Evolutionary conservation across 2,797 vertebrate species (phyloP).

Genomic region (Phrynocephalus guinanensis): DNA sequence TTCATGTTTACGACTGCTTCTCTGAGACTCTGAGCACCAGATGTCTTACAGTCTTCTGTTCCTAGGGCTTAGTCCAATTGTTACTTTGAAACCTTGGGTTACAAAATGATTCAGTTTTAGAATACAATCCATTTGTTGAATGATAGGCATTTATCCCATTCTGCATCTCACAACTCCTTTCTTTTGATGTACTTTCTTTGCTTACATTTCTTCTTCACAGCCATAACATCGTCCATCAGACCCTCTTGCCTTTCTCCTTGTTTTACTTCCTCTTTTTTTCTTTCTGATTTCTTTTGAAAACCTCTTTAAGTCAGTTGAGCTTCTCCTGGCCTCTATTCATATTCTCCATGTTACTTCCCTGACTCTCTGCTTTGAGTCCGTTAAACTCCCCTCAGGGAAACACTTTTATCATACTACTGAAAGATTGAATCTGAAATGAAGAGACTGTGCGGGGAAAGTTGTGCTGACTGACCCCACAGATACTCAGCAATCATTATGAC

Average conservation of each 20-base stretch:
- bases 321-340: not conserved
- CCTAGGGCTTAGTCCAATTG: too few relatives aligned
- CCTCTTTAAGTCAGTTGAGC: not conserved
- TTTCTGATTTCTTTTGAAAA: not conserved
- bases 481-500: slow-evolving; percentile 33
- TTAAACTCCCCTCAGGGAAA: slow-evolving; percentile 35
- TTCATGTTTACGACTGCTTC: too few relatives aligned
- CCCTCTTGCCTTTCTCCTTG: not conserved
- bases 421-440: slow-evolving; percentile 33
- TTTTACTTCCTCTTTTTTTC: not conserved
- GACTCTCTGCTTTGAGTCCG: not conserved
- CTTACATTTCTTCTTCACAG: not conserved
- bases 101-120: not conserved
- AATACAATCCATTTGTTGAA: not conserved
- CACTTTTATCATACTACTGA: slow-evolving; percentile 7
- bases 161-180: not conserved
- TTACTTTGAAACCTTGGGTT: not conserved
- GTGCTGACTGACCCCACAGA: slow-evolving; percentile 46
- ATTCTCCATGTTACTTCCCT: not conserved
- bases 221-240: not conserved
- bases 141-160: not conserved
- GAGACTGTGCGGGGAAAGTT: slow-evolving; percentile 31
- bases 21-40: too few relatives aligned
- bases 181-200: not conserved
- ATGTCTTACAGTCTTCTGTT: too few relatives aligned